Evolutionary conservation across 2,888 invertebrate genomes (phyloP).

Genomic region (Drosophila mayaguana): DNA sequence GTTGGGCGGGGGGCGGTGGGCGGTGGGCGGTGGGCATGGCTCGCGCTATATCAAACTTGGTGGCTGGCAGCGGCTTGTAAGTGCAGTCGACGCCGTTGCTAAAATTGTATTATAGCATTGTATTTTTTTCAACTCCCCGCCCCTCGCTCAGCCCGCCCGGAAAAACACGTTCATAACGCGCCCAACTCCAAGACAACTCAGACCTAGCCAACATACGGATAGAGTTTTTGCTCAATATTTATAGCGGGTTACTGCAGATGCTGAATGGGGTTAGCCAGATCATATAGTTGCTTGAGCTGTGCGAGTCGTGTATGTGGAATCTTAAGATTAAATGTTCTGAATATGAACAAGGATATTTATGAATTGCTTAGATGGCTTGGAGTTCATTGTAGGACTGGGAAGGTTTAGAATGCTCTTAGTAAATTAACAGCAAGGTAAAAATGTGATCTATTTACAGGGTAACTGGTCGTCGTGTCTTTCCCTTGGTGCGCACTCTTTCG

Average conservation of each 20-base stretch:
- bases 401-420: no score
- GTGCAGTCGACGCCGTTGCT: conserved; percentile 46
- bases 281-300: neutral
- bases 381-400: neutral
- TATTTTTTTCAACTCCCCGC: conserved; percentile 20
- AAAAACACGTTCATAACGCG: conserved; percentile 36
- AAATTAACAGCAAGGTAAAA: no score
- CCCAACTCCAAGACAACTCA: neutral
- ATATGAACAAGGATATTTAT: neutral
- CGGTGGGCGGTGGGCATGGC: neutral
- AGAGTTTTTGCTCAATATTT: neutral
- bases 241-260: neutral
- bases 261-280: no score
- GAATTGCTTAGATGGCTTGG: neutral
- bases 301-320: neutral
- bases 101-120: conserved; percentile 65
- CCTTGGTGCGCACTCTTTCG: no score
- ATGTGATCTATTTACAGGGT: neutral
- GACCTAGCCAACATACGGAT: neutral
- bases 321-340: neutral
- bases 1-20: neutral
- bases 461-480: no score
- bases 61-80: conserved; percentile 45
- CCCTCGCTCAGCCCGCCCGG: neutral
- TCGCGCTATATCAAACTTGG: conserved; percentile 4